Conservation (phyloP, 2,113 vertebrate genomes). For the Etheostoma spectabile region DNA sequence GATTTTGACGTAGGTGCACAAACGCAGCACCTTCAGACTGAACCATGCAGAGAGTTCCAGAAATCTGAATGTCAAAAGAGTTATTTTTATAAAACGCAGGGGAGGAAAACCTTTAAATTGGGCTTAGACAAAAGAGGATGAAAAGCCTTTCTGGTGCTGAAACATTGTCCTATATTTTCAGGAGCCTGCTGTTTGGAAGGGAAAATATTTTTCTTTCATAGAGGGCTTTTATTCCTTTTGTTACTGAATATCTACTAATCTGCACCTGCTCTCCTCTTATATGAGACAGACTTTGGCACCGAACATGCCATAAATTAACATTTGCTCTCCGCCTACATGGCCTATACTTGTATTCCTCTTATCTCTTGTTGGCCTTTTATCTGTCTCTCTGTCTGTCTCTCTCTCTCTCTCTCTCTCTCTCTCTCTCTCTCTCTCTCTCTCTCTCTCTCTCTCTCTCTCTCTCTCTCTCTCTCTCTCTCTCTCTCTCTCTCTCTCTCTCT, state of each 20-base stretch:
- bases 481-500: too few species aligned
- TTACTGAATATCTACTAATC: neutral
- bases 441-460: too few species aligned
- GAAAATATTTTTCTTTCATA: neutral
- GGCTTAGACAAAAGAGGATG: slow-evolving; percentile 24
- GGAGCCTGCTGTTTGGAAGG: neutral
- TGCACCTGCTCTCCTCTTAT: slow-evolving; percentile 15
- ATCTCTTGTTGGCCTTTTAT: slow-evolving; percentile 9
- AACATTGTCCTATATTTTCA: slow-evolving; percentile 17
- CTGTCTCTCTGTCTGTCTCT: neutral
- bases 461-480: too few species aligned
- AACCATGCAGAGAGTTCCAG: neutral
- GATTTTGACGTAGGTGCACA: neutral
- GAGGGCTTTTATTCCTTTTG: neutral
- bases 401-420: too few species aligned
- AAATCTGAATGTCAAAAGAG: neutral
- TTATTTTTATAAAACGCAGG: slow-evolving; percentile 3
- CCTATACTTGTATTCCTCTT: neutral
- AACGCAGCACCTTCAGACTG: neutral
- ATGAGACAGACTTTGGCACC: neutral
- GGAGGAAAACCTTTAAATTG: neutral
- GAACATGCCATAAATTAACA: slow-evolving; percentile 9
- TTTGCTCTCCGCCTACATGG: slow-evolving; percentile 8
- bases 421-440: too few species aligned
- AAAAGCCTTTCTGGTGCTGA: slow-evolving; percentile 10